Evolutionary conservation across 1,140 invertebrate genomes (phyloP).

Genomic region (Berghia stephanieae): DNA sequence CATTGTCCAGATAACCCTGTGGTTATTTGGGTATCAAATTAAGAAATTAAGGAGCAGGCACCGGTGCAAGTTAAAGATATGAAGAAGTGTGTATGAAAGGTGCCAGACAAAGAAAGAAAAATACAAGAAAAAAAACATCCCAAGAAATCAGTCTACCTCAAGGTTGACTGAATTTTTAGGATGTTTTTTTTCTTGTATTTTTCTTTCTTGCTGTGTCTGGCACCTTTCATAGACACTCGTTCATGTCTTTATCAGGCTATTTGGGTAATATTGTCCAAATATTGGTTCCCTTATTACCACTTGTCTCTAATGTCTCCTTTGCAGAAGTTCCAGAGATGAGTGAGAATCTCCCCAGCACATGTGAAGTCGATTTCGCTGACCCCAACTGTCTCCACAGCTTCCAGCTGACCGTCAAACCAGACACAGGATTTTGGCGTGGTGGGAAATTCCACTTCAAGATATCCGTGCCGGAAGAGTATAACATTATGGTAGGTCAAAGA

Average conservation of each 20-base stretch:
- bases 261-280: too few relatives aligned
- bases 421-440: constrained; percentile 88
- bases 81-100: too few relatives aligned
- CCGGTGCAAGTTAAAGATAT: too few relatives aligned
- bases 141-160: too few relatives aligned
- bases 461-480: constrained; percentile 91
- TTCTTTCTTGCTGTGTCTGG: neutral
- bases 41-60: too few relatives aligned
- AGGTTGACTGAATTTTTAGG: neutral
- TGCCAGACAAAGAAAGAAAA: too few relatives aligned
- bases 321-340: constrained; percentile 89
- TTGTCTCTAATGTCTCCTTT: constrained; percentile 41
- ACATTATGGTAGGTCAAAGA: constrained; percentile 81
- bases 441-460: constrained; percentile 88
- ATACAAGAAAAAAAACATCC: too few relatives aligned
- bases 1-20: too few relatives aligned
- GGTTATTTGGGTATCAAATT: too few relatives aligned
- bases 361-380: constrained; percentile 82
- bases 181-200: neutral
- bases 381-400: constrained; percentile 86
- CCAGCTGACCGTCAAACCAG: constrained; percentile 80
- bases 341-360: constrained; percentile 82
- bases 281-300: too few relatives aligned
- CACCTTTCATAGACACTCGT: neutral
- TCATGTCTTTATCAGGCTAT: neutral